Evolutionary conservation across 92 coral and sea anemone genomes (phyloP).

Genomic region (Porites lobata): DNA sequence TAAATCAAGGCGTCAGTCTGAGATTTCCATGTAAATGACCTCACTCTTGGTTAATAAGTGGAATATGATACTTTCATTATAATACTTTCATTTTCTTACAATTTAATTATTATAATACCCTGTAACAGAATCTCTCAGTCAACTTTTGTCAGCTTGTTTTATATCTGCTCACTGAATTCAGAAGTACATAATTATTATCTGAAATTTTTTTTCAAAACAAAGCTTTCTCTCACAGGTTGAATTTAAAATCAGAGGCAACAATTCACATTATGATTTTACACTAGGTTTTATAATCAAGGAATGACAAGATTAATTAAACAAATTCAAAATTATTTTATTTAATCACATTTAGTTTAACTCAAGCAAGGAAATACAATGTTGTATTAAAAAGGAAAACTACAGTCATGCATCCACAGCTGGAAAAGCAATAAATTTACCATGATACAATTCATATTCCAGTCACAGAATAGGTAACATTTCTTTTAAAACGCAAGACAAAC

Average conservation of each 20-base stretch:
- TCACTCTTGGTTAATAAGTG: no score
- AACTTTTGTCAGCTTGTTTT: no score
- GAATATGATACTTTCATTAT: no score
- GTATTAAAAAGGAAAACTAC: background rate
- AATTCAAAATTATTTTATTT: background rate
- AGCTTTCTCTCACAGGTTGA: no score
- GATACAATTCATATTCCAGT: background rate
- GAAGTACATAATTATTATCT: no score
- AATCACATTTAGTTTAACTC: constrained; percentile 2
- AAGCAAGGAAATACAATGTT: background rate
- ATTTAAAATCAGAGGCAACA: background rate
- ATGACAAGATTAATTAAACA: background rate
- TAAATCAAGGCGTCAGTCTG: no score
- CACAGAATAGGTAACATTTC: background rate
- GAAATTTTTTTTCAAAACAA: no score
- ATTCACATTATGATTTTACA: background rate
- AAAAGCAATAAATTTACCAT: background rate
- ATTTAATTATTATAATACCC: no score
- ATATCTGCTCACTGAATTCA: no score
- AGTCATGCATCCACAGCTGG: background rate
- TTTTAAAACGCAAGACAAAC: background rate
- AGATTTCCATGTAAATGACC: no score
- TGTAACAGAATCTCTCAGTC: no score
- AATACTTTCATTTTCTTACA: no score
- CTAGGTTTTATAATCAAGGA: background rate